A percentile compares a stretch with the other conserved stretches of the same genome.
Conservation (phyloP, 2,888 invertebrate genomes). For the Chalcosyrphus nemorum region DNA sequence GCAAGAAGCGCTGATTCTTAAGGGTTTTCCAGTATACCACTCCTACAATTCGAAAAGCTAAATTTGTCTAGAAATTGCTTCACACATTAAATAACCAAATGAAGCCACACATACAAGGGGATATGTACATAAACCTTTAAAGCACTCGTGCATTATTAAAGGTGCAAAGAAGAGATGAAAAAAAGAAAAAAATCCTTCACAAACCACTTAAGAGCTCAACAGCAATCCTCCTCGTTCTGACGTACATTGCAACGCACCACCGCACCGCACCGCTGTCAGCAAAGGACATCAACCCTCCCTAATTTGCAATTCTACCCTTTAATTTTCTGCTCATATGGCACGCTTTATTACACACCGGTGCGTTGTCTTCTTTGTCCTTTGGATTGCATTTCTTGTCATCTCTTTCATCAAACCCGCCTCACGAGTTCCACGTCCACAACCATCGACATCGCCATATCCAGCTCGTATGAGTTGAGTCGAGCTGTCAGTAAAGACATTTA, state of each 20-base stretch:
- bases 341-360: conserved; percentile 67
- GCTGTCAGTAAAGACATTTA: conserved; percentile 63
- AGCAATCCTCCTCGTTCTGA: conserved; percentile 12
- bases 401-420: neutral
- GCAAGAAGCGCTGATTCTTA: no score
- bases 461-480: conserved; percentile 28
- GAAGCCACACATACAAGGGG: no score
- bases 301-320: conserved; percentile 69
- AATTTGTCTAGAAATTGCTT: no score
- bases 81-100: no score
- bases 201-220: conserved; percentile 27
- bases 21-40: no score
- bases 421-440: neutral
- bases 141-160: no score
- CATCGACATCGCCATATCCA: conserved; percentile 1
- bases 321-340: conserved; percentile 59
- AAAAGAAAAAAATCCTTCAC: neutral
- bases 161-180: no score
- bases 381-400: conserved; percentile 48
- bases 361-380: conserved; percentile 58
- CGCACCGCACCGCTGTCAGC: neutral
- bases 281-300: conserved; percentile 55
- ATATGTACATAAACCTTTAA: conserved; percentile 6
- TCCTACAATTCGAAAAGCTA: no score
- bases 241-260: conserved; percentile 1